A percentile compares a stretch with the other conserved stretches of the same genome.
Conservation (phyloP, 2,888 invertebrate genomes). For the Philopedon plagiatum region DNA sequence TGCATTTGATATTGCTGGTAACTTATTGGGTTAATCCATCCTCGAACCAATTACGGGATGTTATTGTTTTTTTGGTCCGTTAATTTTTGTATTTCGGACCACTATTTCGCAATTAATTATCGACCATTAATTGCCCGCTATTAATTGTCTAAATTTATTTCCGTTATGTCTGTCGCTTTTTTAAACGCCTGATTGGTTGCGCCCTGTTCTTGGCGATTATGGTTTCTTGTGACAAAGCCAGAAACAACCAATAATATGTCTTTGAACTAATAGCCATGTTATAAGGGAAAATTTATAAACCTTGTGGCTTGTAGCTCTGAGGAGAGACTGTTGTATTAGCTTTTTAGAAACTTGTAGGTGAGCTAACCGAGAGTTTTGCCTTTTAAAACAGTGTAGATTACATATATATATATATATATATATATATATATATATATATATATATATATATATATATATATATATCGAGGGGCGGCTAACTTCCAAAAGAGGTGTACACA, state of each 20-base stretch:
- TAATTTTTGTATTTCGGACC: slow-evolving; percentile 41
- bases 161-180: slow-evolving; percentile 19
- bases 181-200: slow-evolving; percentile 2
- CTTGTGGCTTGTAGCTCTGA: too few species aligned
- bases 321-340: too few species aligned
- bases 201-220: background rate
- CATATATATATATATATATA: too few species aligned
- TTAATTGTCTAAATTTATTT: slow-evolving; percentile 39
- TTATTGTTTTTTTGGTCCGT: slow-evolving; percentile 48
- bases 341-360: too few species aligned
- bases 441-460: too few species aligned
- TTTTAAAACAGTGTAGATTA: too few species aligned
- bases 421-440: too few species aligned
- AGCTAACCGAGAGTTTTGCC: too few species aligned
- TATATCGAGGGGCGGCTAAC: too few species aligned
- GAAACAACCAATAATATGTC: background rate
- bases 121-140: slow-evolving; percentile 34
- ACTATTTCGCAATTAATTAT: slow-evolving; percentile 44
- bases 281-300: too few species aligned
- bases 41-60: slow-evolving; percentile 45
- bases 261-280: background rate
- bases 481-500: too few species aligned
- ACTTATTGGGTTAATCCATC: slow-evolving; percentile 45
- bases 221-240: slow-evolving; percentile 2
- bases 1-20: slow-evolving; percentile 48